Base-by-base conservation (phyloP, 2,888 invertebrate genomes). In the Plebejus anna region DNA sequence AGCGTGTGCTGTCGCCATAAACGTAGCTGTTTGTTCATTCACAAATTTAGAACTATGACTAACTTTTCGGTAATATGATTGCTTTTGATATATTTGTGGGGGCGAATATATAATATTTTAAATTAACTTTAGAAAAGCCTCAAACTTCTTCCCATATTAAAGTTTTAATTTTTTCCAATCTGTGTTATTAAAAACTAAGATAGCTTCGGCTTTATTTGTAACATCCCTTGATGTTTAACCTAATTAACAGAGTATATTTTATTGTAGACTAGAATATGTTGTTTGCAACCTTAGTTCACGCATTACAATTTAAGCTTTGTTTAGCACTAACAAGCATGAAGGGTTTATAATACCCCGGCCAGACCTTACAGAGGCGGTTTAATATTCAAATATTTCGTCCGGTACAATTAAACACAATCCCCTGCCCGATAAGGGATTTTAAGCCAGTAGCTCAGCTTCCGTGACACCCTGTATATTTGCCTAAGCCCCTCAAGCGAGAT, bases 391-490 rank as follows among this genome's bases (percentile, higher is more conserved):
- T 76, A 75, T 71, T 42, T 59, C 76, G 59, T 42, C 75, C 16
- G 57, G 57, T 22, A 72, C 72, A 72, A 72, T 76, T 57, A 47
- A 55, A 76, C 55, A 70, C 59, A 76, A 57, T 59, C 59, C 76
- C 59, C 71, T 75, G 59, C 79, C 79, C 75, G 79, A 71, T 79
- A 77, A 79, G 76, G 47, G 70, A 57, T 76, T 76, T 71, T 70
- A 84, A 80, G 83, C 80, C 84, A 86, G 89, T 80, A 81, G 81
- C 78, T 84, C 86, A 82, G 88, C 89, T 87, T 83, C 88, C 84
- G 86, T 86, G 87, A 89, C 90, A 89, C 87, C 86, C 88, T 84
- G 89, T 89, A 86, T 90, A 89, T 92, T 92, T 92, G 85, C 89
- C 92, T 91, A 92, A 92, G 92, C 89, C 88, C 88, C 86, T 89